Conservation (phyloP, 2,888 invertebrate genomes). For the Dasypolia templi region DNA sequence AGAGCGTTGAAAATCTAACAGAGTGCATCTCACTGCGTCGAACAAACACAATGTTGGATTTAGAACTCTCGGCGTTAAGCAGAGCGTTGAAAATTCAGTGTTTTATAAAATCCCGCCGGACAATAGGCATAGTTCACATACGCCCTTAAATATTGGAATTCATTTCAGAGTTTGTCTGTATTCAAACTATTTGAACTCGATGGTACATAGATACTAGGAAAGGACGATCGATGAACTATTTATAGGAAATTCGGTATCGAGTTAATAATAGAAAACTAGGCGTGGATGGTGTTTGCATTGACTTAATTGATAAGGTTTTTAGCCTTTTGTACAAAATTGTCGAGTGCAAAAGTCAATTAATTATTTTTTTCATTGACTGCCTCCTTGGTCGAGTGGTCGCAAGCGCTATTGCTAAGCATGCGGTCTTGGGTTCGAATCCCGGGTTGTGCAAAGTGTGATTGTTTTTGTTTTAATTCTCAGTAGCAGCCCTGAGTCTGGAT, state of each 20-base stretch:
- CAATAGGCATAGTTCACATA: neutral
- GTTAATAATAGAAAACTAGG: slow-evolving; percentile 46
- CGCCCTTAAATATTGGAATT: neutral
- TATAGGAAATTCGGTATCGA: slow-evolving; percentile 26
- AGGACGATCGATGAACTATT: slow-evolving; percentile 43
- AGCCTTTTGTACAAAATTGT: slow-evolving; percentile 4
- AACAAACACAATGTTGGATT: no score
- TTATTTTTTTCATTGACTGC: neutral
- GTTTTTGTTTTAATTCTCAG: neutral
- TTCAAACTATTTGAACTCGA: slow-evolving; percentile 14
- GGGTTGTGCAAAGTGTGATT: neutral
- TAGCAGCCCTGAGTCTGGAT: neutral
- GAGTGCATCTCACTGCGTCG: no score
- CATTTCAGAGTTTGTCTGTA: slow-evolving; percentile 12
- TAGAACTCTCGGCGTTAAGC: no score
- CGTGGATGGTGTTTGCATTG: slow-evolving; percentile 13
- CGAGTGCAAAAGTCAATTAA: slow-evolving; percentile 3
- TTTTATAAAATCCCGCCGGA: no score
- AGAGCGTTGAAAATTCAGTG: no score
- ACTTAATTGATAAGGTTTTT: slow-evolving; percentile 1
- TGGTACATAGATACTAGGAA: neutral
- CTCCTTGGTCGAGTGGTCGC: neutral
- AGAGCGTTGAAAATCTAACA: no score
- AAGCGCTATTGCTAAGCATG: neutral
- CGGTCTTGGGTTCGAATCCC: neutral